Evolutionary conservation across 2,888 invertebrate species (phyloP), one percentile per base, ranked within the genome.

Genomic region (Lasioglossum morio): DNA sequence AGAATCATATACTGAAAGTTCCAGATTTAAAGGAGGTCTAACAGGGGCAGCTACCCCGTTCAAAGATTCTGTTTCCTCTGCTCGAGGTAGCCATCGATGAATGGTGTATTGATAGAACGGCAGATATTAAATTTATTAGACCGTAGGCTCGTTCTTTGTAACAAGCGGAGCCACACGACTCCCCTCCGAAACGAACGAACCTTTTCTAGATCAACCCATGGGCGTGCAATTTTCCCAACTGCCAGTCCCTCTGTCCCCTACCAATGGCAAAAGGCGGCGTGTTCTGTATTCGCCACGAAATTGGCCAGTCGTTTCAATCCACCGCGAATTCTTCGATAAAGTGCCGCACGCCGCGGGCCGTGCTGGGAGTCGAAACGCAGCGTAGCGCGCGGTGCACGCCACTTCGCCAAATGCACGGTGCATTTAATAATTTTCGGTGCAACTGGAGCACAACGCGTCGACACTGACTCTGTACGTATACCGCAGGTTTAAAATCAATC

Each of bases 221-320:
- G 83, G 66, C 82, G 84, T 81, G 85, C 77, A 84, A 80, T 88
- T 82, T 87, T 78, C 77, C 81, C 63, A 23, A 79, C 80, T 75
- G 87, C 66, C 80, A 87, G 70, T 83, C 74, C 82, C 81, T 30
- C 82, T 77, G 53, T 78, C 60, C 53, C 74, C 74, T 82, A 53
- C 10, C 48, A 46, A 7, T 5, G 57, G 57, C 48, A 57, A 79
- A 78, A 87, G 53, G n/a, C 63, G 60, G 60, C 63, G 40, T n/a
- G 16, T 57, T 57, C 34, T 27, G 37, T 34, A 37, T 40, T 57
- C 63, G 27, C 63, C 23, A 30, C 43, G 72, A 86, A 80, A 77
- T 83, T 72, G 83, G 30, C 53, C 77, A 40, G 27, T 43, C 60
- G 77, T 80, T 86, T 72, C 69, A 40, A 66, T 57, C 30, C 53